Evolutionary conservation across 2,113 vertebrate species (phyloP).

Genomic region (Triplophysa tibetana): DNA sequence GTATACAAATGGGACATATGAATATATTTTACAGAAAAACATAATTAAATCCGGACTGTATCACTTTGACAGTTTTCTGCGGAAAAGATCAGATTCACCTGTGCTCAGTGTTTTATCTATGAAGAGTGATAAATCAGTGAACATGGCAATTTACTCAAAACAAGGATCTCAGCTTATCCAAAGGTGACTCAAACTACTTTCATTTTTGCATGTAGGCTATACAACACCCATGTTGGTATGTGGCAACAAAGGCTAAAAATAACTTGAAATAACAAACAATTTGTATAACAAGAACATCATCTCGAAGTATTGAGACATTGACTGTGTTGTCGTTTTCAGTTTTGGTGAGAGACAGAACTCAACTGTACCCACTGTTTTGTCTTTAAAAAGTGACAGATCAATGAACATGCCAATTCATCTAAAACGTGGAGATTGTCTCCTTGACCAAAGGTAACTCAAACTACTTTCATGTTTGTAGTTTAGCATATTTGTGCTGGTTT

Average conservation of each 20-base stretch:
- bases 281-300: too few relatives aligned
- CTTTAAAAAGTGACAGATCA: neutral
- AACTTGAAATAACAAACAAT: neutral
- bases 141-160: neutral
- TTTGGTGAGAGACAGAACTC: neutral
- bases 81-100: slow-evolving; percentile 12
- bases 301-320: too few relatives aligned
- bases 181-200: neutral
- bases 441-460: too few relatives aligned
- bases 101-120: slow-evolving; percentile 2
- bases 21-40: neutral
- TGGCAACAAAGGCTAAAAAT: neutral
- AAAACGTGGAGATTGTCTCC: neutral
- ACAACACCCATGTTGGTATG: neutral
- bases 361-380: neutral
- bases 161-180: neutral
- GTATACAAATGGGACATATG: neutral
- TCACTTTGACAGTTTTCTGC: neutral
- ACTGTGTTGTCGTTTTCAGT: neutral
- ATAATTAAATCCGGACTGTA: neutral
- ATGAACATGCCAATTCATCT: neutral
- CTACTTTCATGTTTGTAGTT: neutral
- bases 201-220: neutral
- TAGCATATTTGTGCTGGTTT: too few relatives aligned
- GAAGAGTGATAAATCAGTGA: too few relatives aligned